These are phyloP conservation scores for Aptenodytes patagonicus DNA, from an alignment of 2,113 vertebrate species.

Conservation along the genomic window DNA sequence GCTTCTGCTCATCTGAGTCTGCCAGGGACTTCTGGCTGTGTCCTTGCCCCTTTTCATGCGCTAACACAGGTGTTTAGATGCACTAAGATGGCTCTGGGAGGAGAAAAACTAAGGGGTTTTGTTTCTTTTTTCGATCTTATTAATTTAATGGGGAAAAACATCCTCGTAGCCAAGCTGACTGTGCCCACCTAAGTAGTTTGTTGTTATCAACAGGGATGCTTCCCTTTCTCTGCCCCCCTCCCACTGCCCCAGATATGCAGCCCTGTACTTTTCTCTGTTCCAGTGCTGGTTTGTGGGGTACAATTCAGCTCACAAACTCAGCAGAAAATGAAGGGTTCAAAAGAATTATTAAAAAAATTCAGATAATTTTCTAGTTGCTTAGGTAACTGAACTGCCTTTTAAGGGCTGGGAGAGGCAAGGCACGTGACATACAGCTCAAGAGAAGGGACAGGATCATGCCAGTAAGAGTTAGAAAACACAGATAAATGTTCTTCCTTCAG, in stretches of 20 bases:
- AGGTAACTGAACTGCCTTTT: neutral
- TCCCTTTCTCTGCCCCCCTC: neutral
- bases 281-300: neutral
- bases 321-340: neutral
- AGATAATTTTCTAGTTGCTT: neutral
- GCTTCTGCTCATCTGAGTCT: neutral
- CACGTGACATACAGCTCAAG: neutral
- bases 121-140: neutral
- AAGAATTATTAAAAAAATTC: neutral
- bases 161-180: neutral
- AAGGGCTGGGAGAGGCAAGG: neutral
- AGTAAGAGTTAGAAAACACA: neutral
- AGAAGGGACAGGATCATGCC: neutral
- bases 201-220: neutral
- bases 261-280: neutral
- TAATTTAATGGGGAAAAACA: neutral
- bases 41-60: neutral
- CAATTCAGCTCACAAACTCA: neutral
- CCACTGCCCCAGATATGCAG: neutral
- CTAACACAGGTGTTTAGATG: neutral
- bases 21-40: neutral
- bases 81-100: neutral
- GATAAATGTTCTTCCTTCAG: neutral
- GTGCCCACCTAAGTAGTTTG: neutral
- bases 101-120: neutral